Conservation (phyloP, 2,113 vertebrate species). For the Heloderma charlesbogerti region DNA sequence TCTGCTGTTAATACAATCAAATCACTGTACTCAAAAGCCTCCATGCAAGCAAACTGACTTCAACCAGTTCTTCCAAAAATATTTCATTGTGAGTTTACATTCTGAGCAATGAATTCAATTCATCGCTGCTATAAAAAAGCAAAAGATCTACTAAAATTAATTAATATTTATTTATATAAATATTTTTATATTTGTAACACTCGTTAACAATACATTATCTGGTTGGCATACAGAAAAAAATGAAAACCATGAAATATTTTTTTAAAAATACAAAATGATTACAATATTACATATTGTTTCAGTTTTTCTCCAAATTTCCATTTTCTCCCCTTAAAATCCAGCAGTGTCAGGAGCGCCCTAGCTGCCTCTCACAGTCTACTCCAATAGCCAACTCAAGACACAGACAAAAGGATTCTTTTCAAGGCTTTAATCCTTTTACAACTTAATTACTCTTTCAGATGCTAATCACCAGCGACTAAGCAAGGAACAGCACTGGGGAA, state of each 20-base stretch:
- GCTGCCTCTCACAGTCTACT: no score
- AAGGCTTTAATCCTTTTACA: no score
- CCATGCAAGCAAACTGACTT: not conserved
- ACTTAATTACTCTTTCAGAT: no score
- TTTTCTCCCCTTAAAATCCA: no score
- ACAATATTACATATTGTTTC: no score
- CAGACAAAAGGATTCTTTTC: no score
- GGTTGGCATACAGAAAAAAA: not conserved
- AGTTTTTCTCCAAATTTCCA: no score
- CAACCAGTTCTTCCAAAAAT: not conserved
- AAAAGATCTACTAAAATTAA: not conserved
- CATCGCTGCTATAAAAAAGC: rapidly evolving
- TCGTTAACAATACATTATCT: not conserved
- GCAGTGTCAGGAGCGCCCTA: no score
- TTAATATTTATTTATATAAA: not conserved
- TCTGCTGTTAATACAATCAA: slow-evolving; percentile 29
- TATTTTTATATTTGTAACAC: no score
- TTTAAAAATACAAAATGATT: not conserved
- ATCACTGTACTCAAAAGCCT: slow-evolving; percentile 18
- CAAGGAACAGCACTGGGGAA: no score
- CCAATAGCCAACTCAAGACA: no score
- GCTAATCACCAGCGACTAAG: no score
- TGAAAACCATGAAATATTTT: not conserved
- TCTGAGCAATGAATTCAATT: not conserved
- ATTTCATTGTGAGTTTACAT: not conserved